These are phyloP conservation scores for Macaria liturata DNA, from an alignment of 2,888 invertebrate species.

Conservation along the genomic window DNA sequence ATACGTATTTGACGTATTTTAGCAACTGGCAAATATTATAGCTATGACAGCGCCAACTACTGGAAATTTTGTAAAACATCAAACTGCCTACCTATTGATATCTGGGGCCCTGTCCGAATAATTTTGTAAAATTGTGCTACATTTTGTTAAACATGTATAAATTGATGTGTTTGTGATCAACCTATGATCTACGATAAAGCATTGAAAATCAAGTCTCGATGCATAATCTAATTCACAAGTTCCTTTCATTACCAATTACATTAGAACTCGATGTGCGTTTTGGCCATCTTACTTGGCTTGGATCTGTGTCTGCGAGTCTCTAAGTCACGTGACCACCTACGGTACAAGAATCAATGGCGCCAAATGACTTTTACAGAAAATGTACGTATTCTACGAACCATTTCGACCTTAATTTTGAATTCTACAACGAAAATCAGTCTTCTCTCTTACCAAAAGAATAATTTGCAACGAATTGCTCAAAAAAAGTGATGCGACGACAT, in stretches of 20 bases:
- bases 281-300: constrained; percentile 83
- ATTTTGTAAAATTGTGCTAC: constrained; percentile 71
- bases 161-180: constrained; percentile 69
- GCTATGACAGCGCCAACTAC: constrained; percentile 65
- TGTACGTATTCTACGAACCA: constrained; percentile 68
- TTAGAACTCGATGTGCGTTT: constrained; percentile 82
- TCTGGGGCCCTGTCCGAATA: constrained; percentile 74
- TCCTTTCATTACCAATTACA: constrained; percentile 78
- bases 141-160: constrained; percentile 63
- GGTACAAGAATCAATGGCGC: constrained; percentile 81
- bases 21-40: constrained; percentile 29
- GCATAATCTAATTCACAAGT: constrained; percentile 70
- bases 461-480: constrained; percentile 42
- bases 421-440: constrained; percentile 37
- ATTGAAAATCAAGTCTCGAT: constrained; percentile 66
- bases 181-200: constrained; percentile 52
- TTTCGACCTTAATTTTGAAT: constrained; percentile 39
- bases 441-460: no score
- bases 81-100: constrained; percentile 70
- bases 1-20: constrained; percentile 14
- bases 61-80: constrained; percentile 58
- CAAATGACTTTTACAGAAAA: constrained; percentile 80
- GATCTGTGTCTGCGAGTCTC: constrained; percentile 1
- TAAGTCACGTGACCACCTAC: constrained; percentile 74
- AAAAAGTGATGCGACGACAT: constrained; percentile 76